Evolutionary conservation across 2,797 vertebrate species (phyloP).

Genomic region (Enteromius paludinosus): DNA sequence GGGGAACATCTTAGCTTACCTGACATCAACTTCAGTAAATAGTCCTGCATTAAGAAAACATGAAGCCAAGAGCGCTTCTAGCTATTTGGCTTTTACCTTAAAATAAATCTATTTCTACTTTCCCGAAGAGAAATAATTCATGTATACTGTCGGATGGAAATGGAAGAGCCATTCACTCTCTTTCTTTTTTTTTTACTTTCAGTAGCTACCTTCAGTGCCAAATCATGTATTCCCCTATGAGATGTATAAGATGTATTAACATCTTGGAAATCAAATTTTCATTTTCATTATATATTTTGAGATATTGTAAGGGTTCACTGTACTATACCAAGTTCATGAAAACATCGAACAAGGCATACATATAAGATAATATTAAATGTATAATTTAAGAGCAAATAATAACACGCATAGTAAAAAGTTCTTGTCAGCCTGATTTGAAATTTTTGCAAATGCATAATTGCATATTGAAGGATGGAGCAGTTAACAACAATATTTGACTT

Average conservation of each 20-base stretch:
- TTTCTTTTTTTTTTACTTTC: slow-evolving; percentile 46
- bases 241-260: background rate
- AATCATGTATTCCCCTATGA: background rate
- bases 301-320: background rate
- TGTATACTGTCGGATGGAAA: slow-evolving; percentile 34
- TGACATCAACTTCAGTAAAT: slow-evolving; percentile 49
- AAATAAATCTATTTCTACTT: slow-evolving; percentile 56
- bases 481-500: slow-evolving; percentile 4
- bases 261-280: background rate
- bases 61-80: slow-evolving; percentile 59
- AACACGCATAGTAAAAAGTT: background rate
- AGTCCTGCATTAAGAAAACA: slow-evolving; percentile 59
- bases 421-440: background rate
- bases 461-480: background rate
- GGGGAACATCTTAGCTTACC: slow-evolving; percentile 34
- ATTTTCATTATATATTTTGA: background rate
- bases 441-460: background rate
- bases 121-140: slow-evolving; percentile 64
- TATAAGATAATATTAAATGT: no score
- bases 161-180: slow-evolving; percentile 10
- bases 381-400: background rate
- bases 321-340: background rate
- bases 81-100: slow-evolving; percentile 57
- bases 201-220: background rate
- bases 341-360: background rate